Evolutionary conservation across 2,888 invertebrate genomes (phyloP).

Genomic region (Eupithecia pulchellata): DNA sequence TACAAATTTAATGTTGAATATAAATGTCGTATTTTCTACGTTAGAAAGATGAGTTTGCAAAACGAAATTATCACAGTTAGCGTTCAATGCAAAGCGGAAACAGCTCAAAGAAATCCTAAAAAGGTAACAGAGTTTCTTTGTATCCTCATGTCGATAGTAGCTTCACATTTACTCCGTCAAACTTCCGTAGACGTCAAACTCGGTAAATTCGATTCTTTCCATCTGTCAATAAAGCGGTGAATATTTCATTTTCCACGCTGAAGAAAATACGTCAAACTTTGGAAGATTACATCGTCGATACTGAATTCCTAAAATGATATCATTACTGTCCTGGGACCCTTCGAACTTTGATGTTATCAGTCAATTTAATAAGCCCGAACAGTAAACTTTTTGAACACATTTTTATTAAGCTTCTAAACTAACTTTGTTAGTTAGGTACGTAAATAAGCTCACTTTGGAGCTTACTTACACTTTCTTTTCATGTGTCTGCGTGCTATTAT

Average conservation of each 20-base stretch:
- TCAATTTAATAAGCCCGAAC: constrained; percentile 43
- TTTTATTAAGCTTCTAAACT: constrained; percentile 17
- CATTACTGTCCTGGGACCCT: constrained; percentile 45
- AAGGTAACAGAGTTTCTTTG: constrained; percentile 1
- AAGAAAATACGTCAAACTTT: constrained; percentile 65
- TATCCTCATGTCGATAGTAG: constrained; percentile 42
- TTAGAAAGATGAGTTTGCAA: neutral
- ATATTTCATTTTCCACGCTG: constrained; percentile 62
- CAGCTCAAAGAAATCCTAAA: neutral
- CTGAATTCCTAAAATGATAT: constrained; percentile 49
- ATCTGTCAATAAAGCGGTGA: constrained; percentile 65
- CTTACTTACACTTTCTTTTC: neutral
- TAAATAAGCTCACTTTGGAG: neutral
- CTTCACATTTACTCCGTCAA: constrained; percentile 21
- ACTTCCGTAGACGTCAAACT: constrained; percentile 41
- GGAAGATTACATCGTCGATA: constrained; percentile 59
- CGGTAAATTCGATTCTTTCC: constrained; percentile 67
- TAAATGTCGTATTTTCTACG: constrained; percentile 11
- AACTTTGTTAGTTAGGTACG: constrained; percentile 14
- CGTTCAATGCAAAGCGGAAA: neutral
- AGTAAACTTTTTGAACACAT: constrained; percentile 36
- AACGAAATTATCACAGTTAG: neutral
- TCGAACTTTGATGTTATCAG: constrained; percentile 44
- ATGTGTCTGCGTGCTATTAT: neutral
- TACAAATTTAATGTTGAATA: constrained; percentile 31